Evolutionary conservation across 64 coral and sea anemone species (phyloP).

Genomic region (Hydrozoanthus tunicans): DNA sequence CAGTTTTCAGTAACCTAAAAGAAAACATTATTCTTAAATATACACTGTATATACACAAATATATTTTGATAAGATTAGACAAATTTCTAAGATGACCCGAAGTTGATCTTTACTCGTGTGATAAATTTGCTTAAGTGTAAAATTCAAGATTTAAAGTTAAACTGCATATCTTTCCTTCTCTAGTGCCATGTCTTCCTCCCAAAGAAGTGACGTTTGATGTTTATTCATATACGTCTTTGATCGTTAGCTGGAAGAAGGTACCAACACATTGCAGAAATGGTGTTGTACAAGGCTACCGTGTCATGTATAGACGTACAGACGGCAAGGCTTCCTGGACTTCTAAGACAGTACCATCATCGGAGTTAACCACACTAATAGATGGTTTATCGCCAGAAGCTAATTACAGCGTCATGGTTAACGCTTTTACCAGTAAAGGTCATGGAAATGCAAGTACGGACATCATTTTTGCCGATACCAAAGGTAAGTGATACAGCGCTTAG

Average conservation of each 20-base stretch:
- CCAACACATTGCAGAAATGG: conserved; percentile 55
- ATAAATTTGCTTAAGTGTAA: neutral
- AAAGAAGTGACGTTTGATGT: conserved; percentile 44
- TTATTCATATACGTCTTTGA: neutral
- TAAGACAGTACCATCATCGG: neutral
- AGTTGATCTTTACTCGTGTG: neutral
- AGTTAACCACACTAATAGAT: conserved; percentile 8
- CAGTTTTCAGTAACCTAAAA: no score
- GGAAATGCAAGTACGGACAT: conserved; percentile 7
- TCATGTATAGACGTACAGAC: conserved; percentile 27
- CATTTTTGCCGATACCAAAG: conserved; percentile 63
- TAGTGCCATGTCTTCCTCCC: conserved; percentile 43
- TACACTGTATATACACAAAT: no score
- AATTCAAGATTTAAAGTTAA: neutral
- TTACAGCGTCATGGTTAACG: conserved; percentile 50
- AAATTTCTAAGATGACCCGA: no score
- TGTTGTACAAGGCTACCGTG: conserved; percentile 67
- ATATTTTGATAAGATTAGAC: no score
- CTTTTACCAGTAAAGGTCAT: conserved; percentile 75
- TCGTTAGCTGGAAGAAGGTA: conserved; percentile 22
- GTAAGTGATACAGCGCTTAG: conserved; percentile 30
- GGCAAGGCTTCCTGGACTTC: neutral
- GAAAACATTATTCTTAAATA: no score
- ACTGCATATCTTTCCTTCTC: neutral
- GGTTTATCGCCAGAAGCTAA: conserved; percentile 38